Percentiles rank a stretch among this genome's conserved stretches.
These are phyloP conservation scores for Plumapathes pennacea DNA, from an alignment of 92 coral and sea anemone species.

Conservation along the genomic window DNA sequence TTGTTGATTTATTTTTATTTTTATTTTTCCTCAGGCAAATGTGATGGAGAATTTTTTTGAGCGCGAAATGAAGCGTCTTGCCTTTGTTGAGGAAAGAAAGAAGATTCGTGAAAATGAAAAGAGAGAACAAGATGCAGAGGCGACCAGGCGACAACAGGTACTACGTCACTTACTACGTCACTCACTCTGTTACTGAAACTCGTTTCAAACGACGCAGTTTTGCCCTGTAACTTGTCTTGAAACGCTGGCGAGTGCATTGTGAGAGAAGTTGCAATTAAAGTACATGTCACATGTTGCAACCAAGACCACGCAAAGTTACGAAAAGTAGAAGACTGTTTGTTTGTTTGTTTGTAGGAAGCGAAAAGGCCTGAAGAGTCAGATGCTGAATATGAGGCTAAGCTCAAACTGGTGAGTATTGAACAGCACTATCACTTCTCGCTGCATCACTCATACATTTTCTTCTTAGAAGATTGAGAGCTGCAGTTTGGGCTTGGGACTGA, in stretches of 20 bases:
- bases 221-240: no score
- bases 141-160: conserved; percentile 63
- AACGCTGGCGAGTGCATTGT: no score
- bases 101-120: conserved; percentile 84
- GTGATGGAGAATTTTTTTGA: conserved; percentile 95
- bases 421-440: no score
- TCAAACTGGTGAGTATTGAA: conserved; percentile 69
- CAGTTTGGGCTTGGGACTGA: no score
- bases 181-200: no score
- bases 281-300: no score
- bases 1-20: neutral
- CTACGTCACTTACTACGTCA: no score
- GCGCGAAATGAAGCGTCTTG: conserved; percentile 90
- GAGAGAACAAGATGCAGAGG: conserved; percentile 66
- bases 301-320: no score
- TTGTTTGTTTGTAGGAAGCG: conserved; percentile 41
- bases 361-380: conserved; percentile 88
- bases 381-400: conserved; percentile 79
- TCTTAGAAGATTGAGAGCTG: no score
- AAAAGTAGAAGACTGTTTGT: neutral
- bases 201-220: no score
- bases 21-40: conserved; percentile 53
- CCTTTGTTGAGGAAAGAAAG: conserved; percentile 86
- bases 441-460: no score
- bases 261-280: no score